A percentile compares a stretch with the other conserved stretches of the same genome.
Evolutionary conservation across 2,797 vertebrate genomes (phyloP).

Genomic region (Microchirus variegatus): DNA sequence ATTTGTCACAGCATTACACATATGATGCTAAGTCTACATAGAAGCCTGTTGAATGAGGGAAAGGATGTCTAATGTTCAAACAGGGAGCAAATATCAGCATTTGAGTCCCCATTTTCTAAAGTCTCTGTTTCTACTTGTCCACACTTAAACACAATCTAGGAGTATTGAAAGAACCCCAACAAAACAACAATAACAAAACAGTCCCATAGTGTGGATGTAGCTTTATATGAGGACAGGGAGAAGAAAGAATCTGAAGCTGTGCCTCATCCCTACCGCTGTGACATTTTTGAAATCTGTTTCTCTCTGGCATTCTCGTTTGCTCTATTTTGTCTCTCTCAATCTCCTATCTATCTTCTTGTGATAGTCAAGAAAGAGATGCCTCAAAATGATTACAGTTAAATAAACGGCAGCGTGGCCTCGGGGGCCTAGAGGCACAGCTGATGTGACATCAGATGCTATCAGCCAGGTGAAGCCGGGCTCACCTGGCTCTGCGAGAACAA

Average conservation of each 20-base stretch:
- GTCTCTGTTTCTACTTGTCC: too few relatives aligned
- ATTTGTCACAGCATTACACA: background rate
- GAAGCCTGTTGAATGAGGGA: background rate
- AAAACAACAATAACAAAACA: too few relatives aligned
- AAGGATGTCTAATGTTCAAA: too few relatives aligned
- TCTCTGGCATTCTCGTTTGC: conserved; percentile 35
- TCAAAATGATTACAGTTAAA: conserved; percentile 82
- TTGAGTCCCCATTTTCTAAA: too few relatives aligned
- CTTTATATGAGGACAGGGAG: conserved; percentile 3
- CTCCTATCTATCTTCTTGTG: conserved; percentile 57
- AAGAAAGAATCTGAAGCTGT: conserved; percentile 31
- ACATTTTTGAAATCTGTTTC: conserved; percentile 40
- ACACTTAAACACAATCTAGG: too few relatives aligned
- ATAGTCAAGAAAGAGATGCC: conserved; percentile 73
- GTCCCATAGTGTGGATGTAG: background rate
- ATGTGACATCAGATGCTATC: conserved; percentile 79
- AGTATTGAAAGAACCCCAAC: too few relatives aligned
- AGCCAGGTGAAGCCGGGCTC: conserved; percentile 78
- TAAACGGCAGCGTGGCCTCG: conserved; percentile 70
- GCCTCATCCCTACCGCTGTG: conserved; percentile 1
- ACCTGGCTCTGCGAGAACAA: conserved; percentile 62
- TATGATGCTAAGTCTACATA: background rate
- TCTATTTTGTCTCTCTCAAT: conserved; percentile 33
- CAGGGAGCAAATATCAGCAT: too few relatives aligned
- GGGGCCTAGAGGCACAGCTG: conserved; percentile 73